Evolutionary conservation across 2,888 invertebrate genomes (phyloP).

Genomic region (Elgonia sp.): DNA sequence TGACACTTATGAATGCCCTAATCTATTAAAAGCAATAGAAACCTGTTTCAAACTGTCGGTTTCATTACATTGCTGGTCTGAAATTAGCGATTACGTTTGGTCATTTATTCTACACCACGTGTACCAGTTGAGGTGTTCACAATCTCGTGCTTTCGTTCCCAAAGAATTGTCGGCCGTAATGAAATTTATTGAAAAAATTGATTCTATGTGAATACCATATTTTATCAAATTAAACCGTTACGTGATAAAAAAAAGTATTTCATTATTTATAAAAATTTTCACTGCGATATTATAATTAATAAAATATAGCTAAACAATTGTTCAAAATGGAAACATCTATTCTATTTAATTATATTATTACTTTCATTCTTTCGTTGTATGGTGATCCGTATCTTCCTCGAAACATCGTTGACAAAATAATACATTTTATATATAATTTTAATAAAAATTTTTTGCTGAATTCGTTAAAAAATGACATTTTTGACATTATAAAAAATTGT

Average conservation of each 20-base stretch:
- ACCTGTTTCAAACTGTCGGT: slow-evolving; percentile 47
- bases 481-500: slow-evolving; percentile 46
- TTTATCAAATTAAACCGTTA: too few species aligned
- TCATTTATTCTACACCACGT: slow-evolving; percentile 48
- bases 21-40: slow-evolving; percentile 51
- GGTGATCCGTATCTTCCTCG: slow-evolving; percentile 61
- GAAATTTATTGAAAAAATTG: slow-evolving; percentile 61
- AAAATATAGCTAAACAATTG: background rate
- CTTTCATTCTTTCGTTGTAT: slow-evolving; percentile 64
- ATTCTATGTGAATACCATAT: too few species aligned
- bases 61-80: slow-evolving; percentile 49
- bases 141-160: slow-evolving; percentile 45
- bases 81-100: slow-evolving; percentile 35
- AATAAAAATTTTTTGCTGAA: slow-evolving; percentile 45
- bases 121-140: slow-evolving; percentile 19
- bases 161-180: slow-evolving; percentile 30
- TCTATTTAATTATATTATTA: slow-evolving; percentile 57
- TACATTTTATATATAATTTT: slow-evolving; percentile 53
- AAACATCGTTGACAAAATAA: slow-evolving; percentile 63
- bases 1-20: slow-evolving; percentile 35
- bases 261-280: too few species aligned
- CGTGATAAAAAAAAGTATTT: too few species aligned
- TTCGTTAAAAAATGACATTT: slow-evolving; percentile 66
- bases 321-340: slow-evolving; percentile 2
- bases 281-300: background rate